A percentile compares a stretch with the other conserved stretches of the same genome.
These are phyloP conservation scores for Caenorhabditis sinica DNA, from an alignment of 2,888 invertebrate species.

Conservation along the genomic window DNA sequence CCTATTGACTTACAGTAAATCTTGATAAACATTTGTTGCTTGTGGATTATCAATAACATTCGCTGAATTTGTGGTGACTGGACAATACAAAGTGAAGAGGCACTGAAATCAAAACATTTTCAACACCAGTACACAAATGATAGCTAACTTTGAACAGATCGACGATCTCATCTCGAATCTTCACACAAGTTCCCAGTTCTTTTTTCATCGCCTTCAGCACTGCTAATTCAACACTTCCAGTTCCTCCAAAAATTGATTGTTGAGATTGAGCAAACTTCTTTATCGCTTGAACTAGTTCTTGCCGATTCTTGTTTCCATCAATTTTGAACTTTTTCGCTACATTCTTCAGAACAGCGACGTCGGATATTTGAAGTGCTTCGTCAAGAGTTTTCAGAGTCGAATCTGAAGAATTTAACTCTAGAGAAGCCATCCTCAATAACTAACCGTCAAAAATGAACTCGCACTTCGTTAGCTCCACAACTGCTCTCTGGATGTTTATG, in stretches of 20 bases:
- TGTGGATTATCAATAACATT: conserved; percentile 66
- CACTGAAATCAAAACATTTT: conserved; percentile 56
- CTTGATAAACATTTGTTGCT: conserved; percentile 64
- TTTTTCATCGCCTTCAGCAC: conserved; percentile 56
- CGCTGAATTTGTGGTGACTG: conserved; percentile 73
- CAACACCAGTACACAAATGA: background rate
- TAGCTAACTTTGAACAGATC: conserved; percentile 68
- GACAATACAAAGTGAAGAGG: conserved; percentile 76
- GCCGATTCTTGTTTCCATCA: conserved; percentile 46
- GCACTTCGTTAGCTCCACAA: conserved; percentile 44
- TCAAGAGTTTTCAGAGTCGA: conserved; percentile 44
- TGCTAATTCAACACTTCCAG: conserved; percentile 39
- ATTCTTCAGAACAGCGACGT: conserved; percentile 54
- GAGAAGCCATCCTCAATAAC: background rate
- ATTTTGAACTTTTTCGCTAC: conserved; percentile 63
- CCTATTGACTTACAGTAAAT: conserved; percentile 67
- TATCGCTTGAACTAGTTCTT: conserved; percentile 44
- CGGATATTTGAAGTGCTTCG: conserved; percentile 35
- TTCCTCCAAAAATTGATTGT: conserved; percentile 63
- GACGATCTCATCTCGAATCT: conserved; percentile 55
- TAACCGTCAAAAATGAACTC: conserved; percentile 54
- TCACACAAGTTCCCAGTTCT: conserved; percentile 68
- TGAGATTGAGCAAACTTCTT: conserved; percentile 57
- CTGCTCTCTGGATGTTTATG: conserved; percentile 16
- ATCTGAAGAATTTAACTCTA: conserved; percentile 30